Evolutionary conservation across 2,113 vertebrate species (phyloP).

Genomic region (Riparia riparia): DNA sequence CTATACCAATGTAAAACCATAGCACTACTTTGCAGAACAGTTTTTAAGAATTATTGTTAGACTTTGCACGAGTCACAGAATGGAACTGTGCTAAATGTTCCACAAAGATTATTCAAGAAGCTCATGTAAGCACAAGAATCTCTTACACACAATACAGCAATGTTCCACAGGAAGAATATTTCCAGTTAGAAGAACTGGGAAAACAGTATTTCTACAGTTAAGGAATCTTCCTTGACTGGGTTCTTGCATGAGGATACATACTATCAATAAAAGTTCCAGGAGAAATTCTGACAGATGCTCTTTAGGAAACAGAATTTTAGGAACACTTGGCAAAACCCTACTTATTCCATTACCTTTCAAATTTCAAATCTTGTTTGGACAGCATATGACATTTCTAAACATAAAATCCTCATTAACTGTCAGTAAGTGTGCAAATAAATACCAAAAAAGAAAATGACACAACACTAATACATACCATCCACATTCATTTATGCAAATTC

Average conservation of each 20-base stretch:
- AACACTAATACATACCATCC: neutral
- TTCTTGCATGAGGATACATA: neutral
- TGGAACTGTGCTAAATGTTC: neutral
- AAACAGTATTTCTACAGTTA: neutral
- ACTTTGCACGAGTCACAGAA: neutral
- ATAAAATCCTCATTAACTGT: slow-evolving; percentile 53
- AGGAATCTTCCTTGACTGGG: neutral
- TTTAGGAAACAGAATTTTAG: slow-evolving; percentile 31
- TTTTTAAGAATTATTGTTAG: neutral
- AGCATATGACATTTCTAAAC: slow-evolving; percentile 12
- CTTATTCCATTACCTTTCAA: neutral
- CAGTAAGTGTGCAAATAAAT: slow-evolving; percentile 49
- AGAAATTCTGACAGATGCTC: neutral
- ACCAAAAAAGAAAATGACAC: neutral
- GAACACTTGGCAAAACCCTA: neutral
- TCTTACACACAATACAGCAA: neutral
- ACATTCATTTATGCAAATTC: slow-evolving; percentile 17
- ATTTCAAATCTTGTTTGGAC: neutral
- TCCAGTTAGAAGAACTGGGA: neutral
- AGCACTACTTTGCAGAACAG: neutral
- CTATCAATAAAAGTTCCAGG: slow-evolving; percentile 26
- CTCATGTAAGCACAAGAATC: neutral
- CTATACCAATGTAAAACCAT: neutral
- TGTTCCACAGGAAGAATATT: neutral
- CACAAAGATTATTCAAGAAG: neutral